Evolutionary conservation across 2,797 vertebrate species (phyloP).

Genomic region (Sebastes diaconus): DNA sequence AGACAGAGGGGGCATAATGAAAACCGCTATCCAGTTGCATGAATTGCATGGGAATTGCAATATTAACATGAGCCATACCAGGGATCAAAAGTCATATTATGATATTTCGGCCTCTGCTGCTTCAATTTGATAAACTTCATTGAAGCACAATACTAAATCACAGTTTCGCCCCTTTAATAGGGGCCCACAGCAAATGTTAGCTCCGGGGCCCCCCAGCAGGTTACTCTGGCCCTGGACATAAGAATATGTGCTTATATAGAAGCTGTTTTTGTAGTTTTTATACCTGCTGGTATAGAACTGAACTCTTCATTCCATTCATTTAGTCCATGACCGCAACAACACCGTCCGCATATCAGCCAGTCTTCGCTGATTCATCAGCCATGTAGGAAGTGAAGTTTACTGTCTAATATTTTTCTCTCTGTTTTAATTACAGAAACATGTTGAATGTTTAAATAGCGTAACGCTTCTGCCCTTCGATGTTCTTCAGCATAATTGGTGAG

Average conservation of each 20-base stretch:
- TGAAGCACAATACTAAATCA: neutral
- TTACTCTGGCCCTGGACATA: neutral
- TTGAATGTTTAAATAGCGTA: conserved; percentile 78
- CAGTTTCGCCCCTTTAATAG: neutral
- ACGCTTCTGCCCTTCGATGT: conserved; percentile 29
- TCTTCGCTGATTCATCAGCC: neutral
- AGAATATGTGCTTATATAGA: neutral
- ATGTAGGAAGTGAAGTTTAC: neutral
- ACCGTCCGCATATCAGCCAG: no score
- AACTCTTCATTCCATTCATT: neutral
- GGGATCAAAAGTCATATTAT: neutral
- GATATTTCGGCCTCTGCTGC: neutral
- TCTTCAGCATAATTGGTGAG: conserved; percentile 68
- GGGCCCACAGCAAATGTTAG: neutral
- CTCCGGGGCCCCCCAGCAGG: neutral
- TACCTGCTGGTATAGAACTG: neutral
- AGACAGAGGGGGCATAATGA: neutral
- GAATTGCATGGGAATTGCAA: neutral
- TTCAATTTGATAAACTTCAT: neutral
- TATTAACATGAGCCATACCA: neutral
- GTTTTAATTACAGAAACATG: conserved; percentile 71
- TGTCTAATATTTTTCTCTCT: conserved; percentile 6
- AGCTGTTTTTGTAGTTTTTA: neutral
- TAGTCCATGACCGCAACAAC: neutral
- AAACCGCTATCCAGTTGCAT: neutral